phyloP scores from a whole-genome alignment of 2,113 vertebrate species.

The Stigmatopora argus region DNA sequence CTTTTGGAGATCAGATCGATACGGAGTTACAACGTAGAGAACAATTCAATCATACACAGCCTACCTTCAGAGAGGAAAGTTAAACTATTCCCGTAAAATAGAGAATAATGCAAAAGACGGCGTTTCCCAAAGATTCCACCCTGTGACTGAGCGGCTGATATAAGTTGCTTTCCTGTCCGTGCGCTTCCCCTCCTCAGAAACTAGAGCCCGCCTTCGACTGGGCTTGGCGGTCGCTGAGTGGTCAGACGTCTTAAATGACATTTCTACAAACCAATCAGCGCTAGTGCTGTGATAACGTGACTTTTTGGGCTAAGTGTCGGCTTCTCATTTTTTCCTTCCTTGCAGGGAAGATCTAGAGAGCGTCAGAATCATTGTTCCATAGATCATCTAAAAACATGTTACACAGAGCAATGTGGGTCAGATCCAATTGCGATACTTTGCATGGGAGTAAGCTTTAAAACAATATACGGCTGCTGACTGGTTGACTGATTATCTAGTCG shows the following conservation, averaged over 20 bases:
- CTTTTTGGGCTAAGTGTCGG: not conserved
- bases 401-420: too few species aligned
- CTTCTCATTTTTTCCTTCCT: not conserved
- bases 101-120: slow-evolving; percentile 31
- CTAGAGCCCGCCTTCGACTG: slow-evolving; percentile 30
- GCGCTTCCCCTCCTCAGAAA: slow-evolving; percentile 33
- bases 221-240: slow-evolving; percentile 20
- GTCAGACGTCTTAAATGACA: slow-evolving; percentile 20
- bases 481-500: too few species aligned
- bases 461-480: too few species aligned
- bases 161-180: slow-evolving; percentile 17
- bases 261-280: slow-evolving; percentile 28
- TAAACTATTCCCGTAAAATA: slow-evolving; percentile 45
- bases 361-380: not conserved
- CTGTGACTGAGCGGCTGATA: slow-evolving; percentile 45
- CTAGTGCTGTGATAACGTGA: not conserved
- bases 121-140: slow-evolving; percentile 44
- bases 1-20: slow-evolving; percentile 39
- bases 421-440: too few species aligned
- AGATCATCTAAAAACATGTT: too few species aligned
- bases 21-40: not conserved
- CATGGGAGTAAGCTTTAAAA: not conserved
- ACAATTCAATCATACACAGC: slow-evolving; percentile 1
- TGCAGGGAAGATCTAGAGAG: not conserved
- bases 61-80: slow-evolving; percentile 56